phyloP scores from a whole-genome alignment of 2,888 invertebrate genomes.

The Drosophila kanekoi region DNA sequence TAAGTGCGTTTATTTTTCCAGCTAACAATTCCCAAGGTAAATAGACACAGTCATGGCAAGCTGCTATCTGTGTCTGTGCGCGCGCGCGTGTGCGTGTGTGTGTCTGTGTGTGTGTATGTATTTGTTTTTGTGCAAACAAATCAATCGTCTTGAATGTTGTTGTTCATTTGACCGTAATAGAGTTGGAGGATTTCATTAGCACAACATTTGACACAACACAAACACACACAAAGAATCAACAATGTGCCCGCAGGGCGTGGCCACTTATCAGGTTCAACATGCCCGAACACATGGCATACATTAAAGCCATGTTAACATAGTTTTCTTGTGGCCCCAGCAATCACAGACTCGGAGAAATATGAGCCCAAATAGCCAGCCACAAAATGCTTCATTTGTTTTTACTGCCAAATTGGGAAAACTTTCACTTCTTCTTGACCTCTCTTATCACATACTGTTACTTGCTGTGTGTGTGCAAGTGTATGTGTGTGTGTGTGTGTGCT shows the following conservation, averaged over 20 bases:
- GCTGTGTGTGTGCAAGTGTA: slow-evolving; percentile 5
- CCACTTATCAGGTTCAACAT: slow-evolving; percentile 71
- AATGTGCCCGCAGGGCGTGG: slow-evolving; percentile 71
- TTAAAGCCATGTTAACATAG: slow-evolving; percentile 75
- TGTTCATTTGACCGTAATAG: slow-evolving; percentile 71
- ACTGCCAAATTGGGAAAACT: slow-evolving; percentile 61
- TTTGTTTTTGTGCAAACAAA: slow-evolving; percentile 53
- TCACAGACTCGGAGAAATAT: slow-evolving; percentile 28
- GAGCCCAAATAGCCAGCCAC: slow-evolving; percentile 46
- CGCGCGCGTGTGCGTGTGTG: not conserved
- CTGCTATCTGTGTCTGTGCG: slow-evolving; percentile 3
- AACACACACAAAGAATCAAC: slow-evolving; percentile 55
- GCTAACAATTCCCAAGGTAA: slow-evolving; percentile 54
- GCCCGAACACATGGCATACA: slow-evolving; percentile 52
- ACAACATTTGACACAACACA: slow-evolving; percentile 77
- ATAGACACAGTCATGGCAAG: slow-evolving; percentile 26
- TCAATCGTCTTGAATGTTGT: slow-evolving; percentile 70
- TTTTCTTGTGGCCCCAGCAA: slow-evolving; percentile 44
- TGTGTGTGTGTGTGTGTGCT: slow-evolving; percentile 20
- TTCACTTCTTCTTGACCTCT: not conserved
- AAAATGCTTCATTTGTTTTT: slow-evolving; percentile 78
- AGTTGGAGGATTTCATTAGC: slow-evolving; percentile 78
- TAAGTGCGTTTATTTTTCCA: slow-evolving; percentile 67
- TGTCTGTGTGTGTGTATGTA: slow-evolving; percentile 2
- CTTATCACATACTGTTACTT: not conserved